phyloP scores from a whole-genome alignment of 1,140 invertebrate genomes.

The Chymomyza costata region DNA sequence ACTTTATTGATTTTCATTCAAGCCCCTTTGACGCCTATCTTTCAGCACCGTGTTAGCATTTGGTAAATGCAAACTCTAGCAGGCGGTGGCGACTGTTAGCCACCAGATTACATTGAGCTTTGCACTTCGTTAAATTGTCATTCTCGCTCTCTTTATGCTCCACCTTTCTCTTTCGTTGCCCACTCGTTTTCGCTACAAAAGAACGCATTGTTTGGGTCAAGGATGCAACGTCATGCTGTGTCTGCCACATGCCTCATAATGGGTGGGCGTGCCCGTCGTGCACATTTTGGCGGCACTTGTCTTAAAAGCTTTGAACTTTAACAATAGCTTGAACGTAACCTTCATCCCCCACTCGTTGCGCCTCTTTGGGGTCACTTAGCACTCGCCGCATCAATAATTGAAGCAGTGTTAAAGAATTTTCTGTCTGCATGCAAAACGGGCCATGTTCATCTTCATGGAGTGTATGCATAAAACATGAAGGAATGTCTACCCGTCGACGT shows the following conservation, averaged over 20 bases:
- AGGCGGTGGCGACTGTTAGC: too few relatives aligned
- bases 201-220: slow-evolving; percentile 58
- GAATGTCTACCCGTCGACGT: slow-evolving; percentile 38
- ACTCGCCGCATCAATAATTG: slow-evolving; percentile 9
- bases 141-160: neutral
- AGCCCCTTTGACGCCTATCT: too few relatives aligned
- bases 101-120: slow-evolving; percentile 23
- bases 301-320: slow-evolving; percentile 56
- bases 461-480: slow-evolving; percentile 54
- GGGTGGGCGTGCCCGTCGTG: slow-evolving; percentile 15
- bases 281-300: slow-evolving; percentile 19
- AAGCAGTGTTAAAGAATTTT: neutral
- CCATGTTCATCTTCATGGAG: neutral
- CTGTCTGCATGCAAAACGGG: neutral
- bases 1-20: too few relatives aligned
- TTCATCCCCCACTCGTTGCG: too few relatives aligned
- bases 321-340: slow-evolving; percentile 19
- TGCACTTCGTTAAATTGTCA: slow-evolving; percentile 20
- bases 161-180: slow-evolving; percentile 12
- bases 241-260: neutral
- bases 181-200: too few relatives aligned
- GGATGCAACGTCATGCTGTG: slow-evolving; percentile 42
- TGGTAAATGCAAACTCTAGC: too few relatives aligned
- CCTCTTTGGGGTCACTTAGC: neutral
- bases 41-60: too few relatives aligned